phyloP scores from a whole-genome alignment of 2,888 invertebrate genomes.

The Anoplius nigerrimus region DNA sequence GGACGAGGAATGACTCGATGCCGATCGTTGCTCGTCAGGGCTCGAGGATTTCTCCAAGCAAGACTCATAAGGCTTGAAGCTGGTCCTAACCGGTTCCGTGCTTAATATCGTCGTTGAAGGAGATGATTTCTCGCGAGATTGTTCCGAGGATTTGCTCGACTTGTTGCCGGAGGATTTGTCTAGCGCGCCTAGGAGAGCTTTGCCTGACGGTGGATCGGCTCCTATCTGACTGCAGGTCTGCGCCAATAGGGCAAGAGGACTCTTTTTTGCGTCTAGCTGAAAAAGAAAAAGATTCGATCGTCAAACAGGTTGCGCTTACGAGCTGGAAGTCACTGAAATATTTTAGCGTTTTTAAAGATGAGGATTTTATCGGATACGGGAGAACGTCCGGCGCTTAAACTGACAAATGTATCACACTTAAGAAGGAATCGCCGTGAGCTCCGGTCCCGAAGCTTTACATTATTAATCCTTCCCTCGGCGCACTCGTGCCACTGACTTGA shows the following conservation, averaged over 20 bases:
- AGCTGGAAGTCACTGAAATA: too few species aligned
- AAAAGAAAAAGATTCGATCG: conserved; percentile 52
- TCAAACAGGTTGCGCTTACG: too few species aligned
- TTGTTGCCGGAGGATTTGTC: conserved; percentile 81
- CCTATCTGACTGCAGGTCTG: conserved; percentile 99
- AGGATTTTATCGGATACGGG: too few species aligned
- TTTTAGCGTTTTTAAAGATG: too few species aligned
- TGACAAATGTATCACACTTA: too few species aligned
- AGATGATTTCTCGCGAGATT: conserved; percentile 79
- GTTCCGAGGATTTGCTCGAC: conserved; percentile 71
- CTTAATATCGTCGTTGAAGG: conserved; percentile 20
- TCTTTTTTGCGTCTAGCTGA: conserved; percentile 98
- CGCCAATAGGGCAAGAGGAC: conserved; percentile 94
- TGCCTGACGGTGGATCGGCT: conserved; percentile 86
- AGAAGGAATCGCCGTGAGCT: too few species aligned
- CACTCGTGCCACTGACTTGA: too few species aligned
- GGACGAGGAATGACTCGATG: conserved; percentile 69
- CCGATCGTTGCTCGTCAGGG: conserved; percentile 80
- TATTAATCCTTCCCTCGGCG: too few species aligned
- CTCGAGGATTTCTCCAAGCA: conserved; percentile 81
- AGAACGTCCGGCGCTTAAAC: too few species aligned
- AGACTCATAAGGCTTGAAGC: conserved; percentile 87
- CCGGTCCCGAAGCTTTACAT: too few species aligned
- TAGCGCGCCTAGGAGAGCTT: conserved; percentile 84
- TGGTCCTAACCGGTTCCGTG: conserved; percentile 26